Evolutionary conservation across 2,113 vertebrate species (phyloP).

Genomic region (Falcunculus frontatus): DNA sequence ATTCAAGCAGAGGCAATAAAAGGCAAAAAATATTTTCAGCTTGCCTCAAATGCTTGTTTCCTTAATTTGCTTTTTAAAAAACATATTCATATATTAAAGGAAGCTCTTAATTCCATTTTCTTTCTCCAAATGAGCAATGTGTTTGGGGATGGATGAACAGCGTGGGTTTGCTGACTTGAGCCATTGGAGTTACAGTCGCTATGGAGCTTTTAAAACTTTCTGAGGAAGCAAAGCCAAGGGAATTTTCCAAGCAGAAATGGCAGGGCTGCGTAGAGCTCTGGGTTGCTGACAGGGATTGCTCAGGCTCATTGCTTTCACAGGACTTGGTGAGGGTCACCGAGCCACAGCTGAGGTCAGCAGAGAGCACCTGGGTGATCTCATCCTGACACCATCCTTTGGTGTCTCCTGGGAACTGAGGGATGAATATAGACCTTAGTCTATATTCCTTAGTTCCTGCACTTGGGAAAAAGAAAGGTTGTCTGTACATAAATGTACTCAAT

Average conservation of each 20-base stretch:
- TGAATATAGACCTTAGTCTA: background rate
- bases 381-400: background rate
- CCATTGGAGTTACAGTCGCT: background rate
- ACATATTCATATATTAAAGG: background rate
- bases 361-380: background rate
- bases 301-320: background rate
- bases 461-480: background rate
- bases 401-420: background rate
- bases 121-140: background rate
- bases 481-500: background rate
- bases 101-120: background rate
- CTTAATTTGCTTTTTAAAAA: background rate
- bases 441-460: background rate
- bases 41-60: background rate
- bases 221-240: constrained; percentile 6
- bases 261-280: background rate
- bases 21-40: background rate
- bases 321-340: background rate
- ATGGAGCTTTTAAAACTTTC: background rate
- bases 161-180: background rate
- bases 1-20: background rate
- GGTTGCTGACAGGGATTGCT: background rate
- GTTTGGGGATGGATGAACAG: background rate
- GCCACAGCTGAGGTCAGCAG: background rate
- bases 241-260: background rate